Evolutionary conservation across 2,888 invertebrate species (phyloP), one percentile per base, ranked within the genome.

Genomic region (Capitulum mitella): DNA sequence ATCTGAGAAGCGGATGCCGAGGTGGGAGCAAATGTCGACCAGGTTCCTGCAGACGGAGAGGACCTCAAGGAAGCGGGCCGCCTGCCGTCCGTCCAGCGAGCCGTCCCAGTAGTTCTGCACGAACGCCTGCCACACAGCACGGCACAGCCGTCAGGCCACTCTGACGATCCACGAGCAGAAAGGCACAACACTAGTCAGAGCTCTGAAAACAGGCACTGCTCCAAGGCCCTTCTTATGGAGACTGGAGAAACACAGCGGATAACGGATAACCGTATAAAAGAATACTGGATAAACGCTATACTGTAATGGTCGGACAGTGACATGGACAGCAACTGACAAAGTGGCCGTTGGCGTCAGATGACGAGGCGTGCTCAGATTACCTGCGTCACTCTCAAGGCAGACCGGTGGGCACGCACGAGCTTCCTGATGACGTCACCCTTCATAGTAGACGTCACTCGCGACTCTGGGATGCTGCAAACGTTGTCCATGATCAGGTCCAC

Each of bases 81-180:
- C 70, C 34, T 34, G 70, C 32, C 37, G 70, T 0, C 70, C 70
- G 37, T 70, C 70, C 70, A 70, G 70, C 3, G 70, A 34, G 70
- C 70, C 70, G 70, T 70, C 70, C 70, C 70, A 70, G 70, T 70
- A 70, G 70, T 37, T 37, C 70, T 70, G 70, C 8, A 26, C 70
- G 37, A 70, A 70, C 70, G 70, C 70, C 70, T 70, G 70, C 22
- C 70, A 22, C n/a, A n/a, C n/a, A 14, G 43, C 43, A 43, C 43
- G 43, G 43, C n/a, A n/a, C n/a, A n/a, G n/a, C n/a, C n/a, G n/a
- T n/a, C n/a, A n/a, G n/a, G n/a, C n/a, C n/a, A n/a, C n/a, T n/a
- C n/a, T n/a, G n/a, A n/a, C n/a, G n/a, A n/a, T n/a, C n/a, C n/a
- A n/a, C n/a, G n/a, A n/a, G n/a, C n/a, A n/a, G n/a, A n/a, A n/a